Evolutionary conservation across 2,797 vertebrate species (phyloP), one percentile per base, ranked within the genome.

Genomic region (Phoeniculus purpureus): DNA sequence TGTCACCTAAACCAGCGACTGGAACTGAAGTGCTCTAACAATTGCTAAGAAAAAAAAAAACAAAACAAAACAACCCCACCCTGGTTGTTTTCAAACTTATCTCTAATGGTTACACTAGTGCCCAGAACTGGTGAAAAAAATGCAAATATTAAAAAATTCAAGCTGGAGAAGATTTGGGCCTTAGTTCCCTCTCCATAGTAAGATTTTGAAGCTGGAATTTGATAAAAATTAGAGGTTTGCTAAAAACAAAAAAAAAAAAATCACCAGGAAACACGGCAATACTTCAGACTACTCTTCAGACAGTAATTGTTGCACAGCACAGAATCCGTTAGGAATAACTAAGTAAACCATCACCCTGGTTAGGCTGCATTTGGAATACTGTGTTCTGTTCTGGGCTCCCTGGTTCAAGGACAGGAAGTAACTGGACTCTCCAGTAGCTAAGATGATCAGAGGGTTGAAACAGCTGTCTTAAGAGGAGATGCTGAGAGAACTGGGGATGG

Each of bases 31-130:
- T 0, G 7, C 40, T 37, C 9, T 6, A 54, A 58, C 26, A 37
- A 31, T 18, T 5, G 3, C 12, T 37, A 37, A 37, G 2, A 78
- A 4, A 1, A 32, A 68, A 65, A 26, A 1, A 3, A 20, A n/a
- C n/a, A n/a, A n/a, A n/a, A n/a, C n/a, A n/a, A n/a, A n/a, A n/a
- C n/a, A n/a, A n/a, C n/a, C 18, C 6, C 31, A 12, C 23, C 31
- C 14, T 2, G 2, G 22, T 3, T 43, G 14, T 17, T 84, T 77
- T 81, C 54, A 7, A 80, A 61, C 21, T 50, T 23, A 11, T 9
- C 6, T 60, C 2, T 2, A 45, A 74, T 18, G 40, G 9, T 55
- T 66, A 5, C 2, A 34, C 15, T 8, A 68, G 23, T n/a, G 17
- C 18, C 15, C 11, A 25, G 34, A 52, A 71, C 7, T 13, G 7